These are phyloP conservation scores for Plusia festucae DNA, from an alignment of 2,888 invertebrate species.

Conservation along the genomic window DNA sequence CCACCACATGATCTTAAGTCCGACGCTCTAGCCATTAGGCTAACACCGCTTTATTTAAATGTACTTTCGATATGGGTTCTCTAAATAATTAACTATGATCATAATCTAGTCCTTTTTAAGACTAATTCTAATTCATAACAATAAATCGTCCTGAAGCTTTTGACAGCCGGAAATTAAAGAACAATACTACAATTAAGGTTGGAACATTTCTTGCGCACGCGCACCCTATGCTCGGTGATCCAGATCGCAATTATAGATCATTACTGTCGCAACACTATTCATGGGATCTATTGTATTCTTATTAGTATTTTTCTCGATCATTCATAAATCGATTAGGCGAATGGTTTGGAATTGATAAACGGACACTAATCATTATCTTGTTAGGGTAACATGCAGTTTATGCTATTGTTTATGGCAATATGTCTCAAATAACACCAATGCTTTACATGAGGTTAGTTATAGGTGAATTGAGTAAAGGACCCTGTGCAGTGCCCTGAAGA, in stretches of 20 bases:
- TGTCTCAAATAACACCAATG: too few species aligned
- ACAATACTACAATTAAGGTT: constrained; percentile 63
- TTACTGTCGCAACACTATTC: constrained; percentile 58
- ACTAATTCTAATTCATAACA: constrained; percentile 8
- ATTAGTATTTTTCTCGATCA: constrained; percentile 57
- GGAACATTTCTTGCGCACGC: constrained; percentile 60
- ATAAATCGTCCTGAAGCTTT: constrained; percentile 51
- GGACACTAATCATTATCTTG: constrained; percentile 14
- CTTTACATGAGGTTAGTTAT: not conserved
- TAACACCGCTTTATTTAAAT: too few species aligned
- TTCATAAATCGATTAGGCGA: constrained; percentile 41
- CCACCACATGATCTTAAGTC: too few species aligned
- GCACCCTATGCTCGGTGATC: constrained; percentile 55
- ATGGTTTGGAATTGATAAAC: constrained; percentile 28
- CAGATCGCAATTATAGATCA: constrained; percentile 57
- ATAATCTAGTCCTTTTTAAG: not conserved
- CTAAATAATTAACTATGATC: not conserved
- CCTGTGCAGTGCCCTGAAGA: constrained; percentile 8
- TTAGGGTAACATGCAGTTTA: constrained; percentile 10
- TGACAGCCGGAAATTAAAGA: constrained; percentile 63
- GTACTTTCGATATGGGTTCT: not conserved
- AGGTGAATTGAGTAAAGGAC: constrained; percentile 3
- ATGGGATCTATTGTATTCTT: constrained; percentile 68
- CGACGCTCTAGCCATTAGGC: too few species aligned
- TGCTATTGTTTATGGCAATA: not conserved